Evolutionary conservation across 2,113 vertebrate genomes (phyloP).

Genomic region (Rhipidura dahli): DNA sequence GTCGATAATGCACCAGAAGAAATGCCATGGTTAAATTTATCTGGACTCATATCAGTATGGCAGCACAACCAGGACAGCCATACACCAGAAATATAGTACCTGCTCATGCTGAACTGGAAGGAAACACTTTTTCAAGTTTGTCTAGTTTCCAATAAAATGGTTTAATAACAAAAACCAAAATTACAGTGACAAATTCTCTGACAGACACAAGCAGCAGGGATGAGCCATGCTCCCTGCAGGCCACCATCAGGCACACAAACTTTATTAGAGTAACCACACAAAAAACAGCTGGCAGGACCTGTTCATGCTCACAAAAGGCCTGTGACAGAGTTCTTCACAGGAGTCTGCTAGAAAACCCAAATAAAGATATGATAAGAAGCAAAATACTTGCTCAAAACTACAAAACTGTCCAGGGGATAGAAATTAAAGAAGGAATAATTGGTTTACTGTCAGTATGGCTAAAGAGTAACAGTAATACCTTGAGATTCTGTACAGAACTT

Average conservation of each 20-base stretch:
- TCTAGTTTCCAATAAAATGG: neutral
- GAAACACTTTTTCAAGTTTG: neutral
- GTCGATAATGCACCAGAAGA: neutral
- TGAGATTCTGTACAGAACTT: neutral
- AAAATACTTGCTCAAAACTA: neutral
- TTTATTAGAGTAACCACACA: neutral
- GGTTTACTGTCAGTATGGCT: neutral
- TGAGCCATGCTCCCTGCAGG: neutral
- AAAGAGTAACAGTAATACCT: neutral
- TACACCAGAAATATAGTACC: neutral
- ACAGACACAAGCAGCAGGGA: neutral
- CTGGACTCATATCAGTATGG: neutral
- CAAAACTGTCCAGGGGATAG: neutral
- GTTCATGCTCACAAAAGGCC: neutral
- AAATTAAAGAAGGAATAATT: neutral
- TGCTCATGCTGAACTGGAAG: neutral
- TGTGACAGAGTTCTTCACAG: neutral
- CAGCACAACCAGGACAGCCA: neutral
- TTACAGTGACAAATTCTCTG: neutral
- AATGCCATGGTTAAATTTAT: neutral
- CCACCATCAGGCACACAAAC: neutral
- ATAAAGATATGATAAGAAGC: neutral
- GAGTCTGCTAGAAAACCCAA: neutral
- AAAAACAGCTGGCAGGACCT: neutral
- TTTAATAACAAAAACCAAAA: neutral